Base-by-base conservation (phyloP, 2,113 vertebrate genomes). In the Pterocles gutturalis region DNA sequence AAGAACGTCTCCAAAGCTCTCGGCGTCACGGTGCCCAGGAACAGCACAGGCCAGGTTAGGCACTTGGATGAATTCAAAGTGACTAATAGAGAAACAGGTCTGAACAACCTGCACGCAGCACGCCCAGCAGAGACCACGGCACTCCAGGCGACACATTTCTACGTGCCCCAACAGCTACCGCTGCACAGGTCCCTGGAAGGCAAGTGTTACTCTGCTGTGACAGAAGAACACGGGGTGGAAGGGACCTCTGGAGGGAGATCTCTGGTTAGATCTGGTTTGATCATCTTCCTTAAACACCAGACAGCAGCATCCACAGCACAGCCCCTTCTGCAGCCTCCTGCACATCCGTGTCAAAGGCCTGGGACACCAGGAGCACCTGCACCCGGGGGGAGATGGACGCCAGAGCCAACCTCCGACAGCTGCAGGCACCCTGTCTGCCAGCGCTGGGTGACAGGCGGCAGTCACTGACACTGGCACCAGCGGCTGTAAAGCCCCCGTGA, bases 31-130 rank as follows among this genome's bases (percentile, higher is more conserved):
- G 76, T 51, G 61, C 94, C 86, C 80, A 87, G 88, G 67, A 92
- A 84, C 25, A 90, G 64, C 93, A 78, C 5, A 64, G 71, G 62
- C 92, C 87, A 88, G 92, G 90, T 90, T 66, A 97, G 97, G 93
- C 96, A 96, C 96, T 90, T 92, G 95, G 92, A 95, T 67, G 89
- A 93, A 95, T 92, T 90, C 77, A 90, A 93, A 94, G 92, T 88
- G 90, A 95, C 75, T 95, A 69, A 93, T 75, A 92, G 51, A 93
- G 61, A 84, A 84, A 70, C 90, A 95, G 92, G 92, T 72, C 85
- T 96, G 85, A 73, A 91, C 83, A 72, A 90, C 66, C 85, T 17
- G 71, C 92, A 80, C 8, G 51, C 60, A 31, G 62, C 57, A 80
- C 0, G 0, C 62, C 57, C 73, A 58, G 76, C 55, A 81, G 55